Percentiles rank a stretch among this genome's conserved stretches.
Evolutionary conservation across 2,888 invertebrate genomes (phyloP).

Genomic region (Luffia ferchaultella): DNA sequence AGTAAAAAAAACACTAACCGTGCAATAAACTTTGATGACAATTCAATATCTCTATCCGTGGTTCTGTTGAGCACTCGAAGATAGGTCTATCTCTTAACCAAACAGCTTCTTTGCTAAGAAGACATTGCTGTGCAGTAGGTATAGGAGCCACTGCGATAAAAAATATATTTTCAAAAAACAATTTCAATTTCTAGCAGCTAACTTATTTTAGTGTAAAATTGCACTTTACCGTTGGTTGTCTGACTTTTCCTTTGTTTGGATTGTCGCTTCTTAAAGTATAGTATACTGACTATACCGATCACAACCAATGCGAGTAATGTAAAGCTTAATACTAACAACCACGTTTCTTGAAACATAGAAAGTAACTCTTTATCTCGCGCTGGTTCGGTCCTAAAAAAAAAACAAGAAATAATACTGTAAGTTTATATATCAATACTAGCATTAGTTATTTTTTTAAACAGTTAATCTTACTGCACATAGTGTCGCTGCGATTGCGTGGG

Average conservation of each 20-base stretch:
- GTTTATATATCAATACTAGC: background rate
- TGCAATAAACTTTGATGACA: constrained; percentile 51
- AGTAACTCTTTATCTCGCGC: constrained; percentile 55
- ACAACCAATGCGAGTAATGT: constrained; percentile 46
- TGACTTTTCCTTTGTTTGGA: constrained; percentile 50
- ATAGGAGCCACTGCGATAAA: constrained; percentile 36
- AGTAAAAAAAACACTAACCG: no score
- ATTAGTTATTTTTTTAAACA: background rate
- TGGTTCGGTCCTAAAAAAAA: constrained; percentile 50
- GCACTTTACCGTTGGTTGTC: constrained; percentile 34
- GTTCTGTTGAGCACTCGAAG: constrained; percentile 53
- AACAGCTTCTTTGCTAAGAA: constrained; percentile 54
- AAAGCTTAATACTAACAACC: constrained; percentile 49
- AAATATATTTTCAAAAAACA: background rate
- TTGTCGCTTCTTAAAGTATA: constrained; percentile 44
- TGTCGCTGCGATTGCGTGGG: constrained; percentile 44
- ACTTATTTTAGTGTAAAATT: constrained; percentile 10
- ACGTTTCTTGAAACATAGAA: constrained; percentile 58
- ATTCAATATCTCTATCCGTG: constrained; percentile 53
- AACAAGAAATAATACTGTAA: background rate
- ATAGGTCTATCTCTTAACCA: constrained; percentile 52
- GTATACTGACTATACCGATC: constrained; percentile 41
- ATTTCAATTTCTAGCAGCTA: background rate
- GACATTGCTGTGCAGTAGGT: constrained; percentile 51
- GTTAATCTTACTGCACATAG: constrained; percentile 31